phyloP scores from a whole-genome alignment of 2,888 invertebrate genomes.

The Halictus quadricinctus region DNA sequence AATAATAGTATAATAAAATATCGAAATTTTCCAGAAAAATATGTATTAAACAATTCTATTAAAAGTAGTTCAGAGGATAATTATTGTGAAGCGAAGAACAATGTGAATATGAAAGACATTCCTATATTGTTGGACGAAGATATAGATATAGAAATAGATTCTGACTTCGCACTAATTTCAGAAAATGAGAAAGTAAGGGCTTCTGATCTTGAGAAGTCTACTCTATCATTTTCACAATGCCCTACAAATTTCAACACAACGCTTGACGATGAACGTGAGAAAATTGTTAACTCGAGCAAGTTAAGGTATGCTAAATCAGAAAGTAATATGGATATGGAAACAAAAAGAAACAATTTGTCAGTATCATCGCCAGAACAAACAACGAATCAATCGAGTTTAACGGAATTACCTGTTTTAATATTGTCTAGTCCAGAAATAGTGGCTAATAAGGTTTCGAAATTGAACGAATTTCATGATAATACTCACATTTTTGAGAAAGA shows the following conservation, averaged over 20 bases:
- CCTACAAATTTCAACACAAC: not conserved
- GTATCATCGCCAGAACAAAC: not conserved
- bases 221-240: not conserved
- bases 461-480: conserved; percentile 3
- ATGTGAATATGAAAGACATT: conserved; percentile 23
- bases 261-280: not conserved
- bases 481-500: conserved; percentile 44
- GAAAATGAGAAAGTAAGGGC: not conserved
- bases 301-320: conserved; percentile 36
- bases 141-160: not conserved
- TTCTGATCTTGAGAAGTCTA: not conserved
- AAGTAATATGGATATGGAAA: conserved; percentile 20
- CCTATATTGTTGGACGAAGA: conserved; percentile 36
- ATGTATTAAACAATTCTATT: conserved; percentile 19
- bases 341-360: conserved; percentile 13
- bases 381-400: not conserved
- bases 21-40: conserved; percentile 55
- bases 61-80: conserved; percentile 3
- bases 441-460: not conserved
- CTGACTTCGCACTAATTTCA: not conserved
- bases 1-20: conserved; percentile 77
- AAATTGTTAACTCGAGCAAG: not conserved
- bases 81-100: not conserved
- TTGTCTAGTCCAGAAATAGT: conserved; percentile 49
- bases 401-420: conserved; percentile 35